Base-by-base conservation (phyloP, 2,797 vertebrate genomes). In the Hybognathus amarus region DNA sequence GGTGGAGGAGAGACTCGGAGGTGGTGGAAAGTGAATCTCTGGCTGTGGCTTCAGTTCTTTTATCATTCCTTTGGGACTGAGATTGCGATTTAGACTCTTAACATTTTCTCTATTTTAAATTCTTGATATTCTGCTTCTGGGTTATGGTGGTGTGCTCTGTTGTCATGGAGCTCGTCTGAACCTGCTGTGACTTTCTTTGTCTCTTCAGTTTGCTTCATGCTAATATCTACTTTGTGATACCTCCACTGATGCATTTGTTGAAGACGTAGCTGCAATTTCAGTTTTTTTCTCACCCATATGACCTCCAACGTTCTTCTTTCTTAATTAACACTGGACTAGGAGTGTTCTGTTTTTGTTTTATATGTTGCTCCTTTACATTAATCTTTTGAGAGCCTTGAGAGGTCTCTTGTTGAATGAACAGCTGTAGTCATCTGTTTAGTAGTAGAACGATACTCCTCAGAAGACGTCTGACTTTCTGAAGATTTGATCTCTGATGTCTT, bases 11-110 rank as follows among this genome's bases (percentile, higher is more conserved):
- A 94, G n/a, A 1, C 86, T 82, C 2, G 94, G 95, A 40, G 94
- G 95, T 71, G 96, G 97, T 0, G 96, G 96, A 79, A 96, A 94
- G 82, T 96, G 90, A 80, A 92, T 95, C 88, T 96, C 94, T 6
- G 95, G 91, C 59, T 90, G 91, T 3, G 94, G 90, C 68, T 90
- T 92, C 7, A 84, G 85, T 85, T 93, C 95, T 89, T 95, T 95
- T 20, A 92, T 88, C 38, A 85, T 15, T 33, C 89, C 91, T 87
- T 85, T 93, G 38, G 87, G 50, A 47, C 90, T 92, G 4, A 93
- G 89, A 81, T 89, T 92, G 4, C 84, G 83, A 74, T 91, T 94
- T 56, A 91, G 80, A 52, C 92, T 93, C 36, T 82, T 85, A 36
- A 85, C 11, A 73, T 82, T 87, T 85, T 84, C 36, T 91, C 85